Base-by-base conservation (phyloP, 2,797 vertebrate species). In the Sebastes ruberrimus region DNA sequence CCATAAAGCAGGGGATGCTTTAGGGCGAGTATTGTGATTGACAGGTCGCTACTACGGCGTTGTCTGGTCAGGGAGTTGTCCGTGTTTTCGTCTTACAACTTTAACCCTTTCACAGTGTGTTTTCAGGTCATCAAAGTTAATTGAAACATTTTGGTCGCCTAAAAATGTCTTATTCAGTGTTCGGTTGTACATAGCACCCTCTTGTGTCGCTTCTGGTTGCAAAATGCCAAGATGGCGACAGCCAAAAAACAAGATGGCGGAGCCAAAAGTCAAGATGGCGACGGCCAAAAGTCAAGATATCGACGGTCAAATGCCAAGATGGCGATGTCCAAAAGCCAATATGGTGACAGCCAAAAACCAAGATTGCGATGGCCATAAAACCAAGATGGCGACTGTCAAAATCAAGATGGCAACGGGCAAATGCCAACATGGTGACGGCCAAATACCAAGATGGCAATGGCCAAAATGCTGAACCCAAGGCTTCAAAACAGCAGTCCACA, bases 81-180 rank as follows among this genome's bases (percentile, higher is more conserved):
- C 5, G 0, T 42, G 14, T 42, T 42, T 42, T 16, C 38, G 14
- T 42, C 14, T 42, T 1, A 18, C 0, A 42, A 42, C 38, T 42
- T 42, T 16, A 1, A 42, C 38, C 38, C 9, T 10, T 52, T 52
- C 20, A 52, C 49, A 2, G 20, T 52, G 0, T 52, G 38, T 42
- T 52, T 52, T 52, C 49, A 52, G 8, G 0, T n/a, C 8, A 52
- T 52, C 1, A 52, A 0, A 52, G 8, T 4, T 4, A 0, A n/a
- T 52, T 52, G 20, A 0, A 0, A 52, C 20, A 20, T n/a, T 49
- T 18, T 0, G 0, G 42, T 18, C 16, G 7, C 42, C 14, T 49
- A 20, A 49, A 49, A 8, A 49, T n/a, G 49, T 53, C 49, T 27
- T 27, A 27, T 27, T 27, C 25, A 27, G 25, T 27, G 25, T 27